Evolutionary conservation across 2,888 invertebrate genomes (phyloP), one percentile per base, ranked within the genome.

Genomic region (Hypena proboscidalis): DNA sequence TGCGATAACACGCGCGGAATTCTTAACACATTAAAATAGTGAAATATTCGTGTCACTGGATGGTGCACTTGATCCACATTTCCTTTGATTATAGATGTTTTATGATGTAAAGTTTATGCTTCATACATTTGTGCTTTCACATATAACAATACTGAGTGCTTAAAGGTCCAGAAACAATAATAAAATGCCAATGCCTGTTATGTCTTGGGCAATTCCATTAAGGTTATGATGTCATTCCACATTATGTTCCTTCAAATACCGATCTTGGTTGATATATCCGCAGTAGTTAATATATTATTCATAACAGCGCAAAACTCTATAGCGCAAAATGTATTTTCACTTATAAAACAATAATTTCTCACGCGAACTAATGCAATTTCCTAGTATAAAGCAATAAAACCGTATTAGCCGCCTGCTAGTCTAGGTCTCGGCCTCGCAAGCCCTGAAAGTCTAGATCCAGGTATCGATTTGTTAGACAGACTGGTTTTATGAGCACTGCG

Each of bases 391-490:
- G 33, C 40, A 40, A 55, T 64, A 55, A 60, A 48, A 51, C 33
- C 22, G 37, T 34, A 52, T 40, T 47, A 47, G 70, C 36, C 64
- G 73, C 68, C 71, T 43, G 49, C 43, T 14, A 63, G 77, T 70
- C 76, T 80, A 58, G 71, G 73, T 68, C 64, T 60, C 55, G 63
- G 59, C 70, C 67, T 58, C 44, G 55, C 56, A 49, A 64, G 41
- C 62, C 50, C 64, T 55, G 51, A 63, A 66, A 67, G 64, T 68
- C 71, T 74, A 74, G 63, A 60, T 71, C 46, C 65, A 68, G 55
- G 57, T 77, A 81, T 83, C 59, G 82, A 83, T 80, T 70, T 53
- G 50, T 59, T 64, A 58, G 69, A 45, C 43, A 68, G 68, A 70
- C 72, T 45, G 51, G 51, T 60, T 59, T 65, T 61, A 69, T 57